These are phyloP conservation scores for Perdita meconis DNA, from an alignment of 2,888 invertebrate genomes.

Conservation along the genomic window DNA sequence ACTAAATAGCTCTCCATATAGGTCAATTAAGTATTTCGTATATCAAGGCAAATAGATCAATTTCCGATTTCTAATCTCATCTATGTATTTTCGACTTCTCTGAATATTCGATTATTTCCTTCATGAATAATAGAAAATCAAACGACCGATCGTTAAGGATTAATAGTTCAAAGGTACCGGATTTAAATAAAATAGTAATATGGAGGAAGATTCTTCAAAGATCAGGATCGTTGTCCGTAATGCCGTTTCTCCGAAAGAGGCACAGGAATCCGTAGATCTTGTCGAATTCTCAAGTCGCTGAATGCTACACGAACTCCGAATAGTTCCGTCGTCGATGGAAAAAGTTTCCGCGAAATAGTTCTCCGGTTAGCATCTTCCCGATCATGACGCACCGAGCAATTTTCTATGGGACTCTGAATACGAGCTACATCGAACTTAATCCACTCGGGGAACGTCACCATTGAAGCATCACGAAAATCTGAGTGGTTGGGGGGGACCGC, in stretches of 20 bases:
- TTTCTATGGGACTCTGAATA: background rate
- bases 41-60: too few species aligned
- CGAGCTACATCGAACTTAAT: constrained; percentile 16
- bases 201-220: too few species aligned
- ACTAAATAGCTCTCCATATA: too few species aligned
- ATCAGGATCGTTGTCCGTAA: background rate
- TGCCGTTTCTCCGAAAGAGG: background rate
- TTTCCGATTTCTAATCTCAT: too few species aligned
- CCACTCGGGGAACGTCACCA: constrained; percentile 3
- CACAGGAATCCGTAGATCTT: background rate
- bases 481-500: background rate
- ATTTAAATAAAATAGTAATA: too few species aligned
- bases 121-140: too few species aligned
- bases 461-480: constrained; percentile 14
- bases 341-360: background rate
- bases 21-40: too few species aligned
- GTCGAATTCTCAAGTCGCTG: background rate
- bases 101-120: too few species aligned
- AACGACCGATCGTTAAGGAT: too few species aligned
- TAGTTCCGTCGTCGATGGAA: background rate
- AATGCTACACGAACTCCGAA: background rate
- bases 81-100: too few species aligned
- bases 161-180: too few species aligned
- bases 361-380: background rate
- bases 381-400: background rate